Conservation (phyloP, 2,888 invertebrate species). For the Epicampocera succincta region DNA sequence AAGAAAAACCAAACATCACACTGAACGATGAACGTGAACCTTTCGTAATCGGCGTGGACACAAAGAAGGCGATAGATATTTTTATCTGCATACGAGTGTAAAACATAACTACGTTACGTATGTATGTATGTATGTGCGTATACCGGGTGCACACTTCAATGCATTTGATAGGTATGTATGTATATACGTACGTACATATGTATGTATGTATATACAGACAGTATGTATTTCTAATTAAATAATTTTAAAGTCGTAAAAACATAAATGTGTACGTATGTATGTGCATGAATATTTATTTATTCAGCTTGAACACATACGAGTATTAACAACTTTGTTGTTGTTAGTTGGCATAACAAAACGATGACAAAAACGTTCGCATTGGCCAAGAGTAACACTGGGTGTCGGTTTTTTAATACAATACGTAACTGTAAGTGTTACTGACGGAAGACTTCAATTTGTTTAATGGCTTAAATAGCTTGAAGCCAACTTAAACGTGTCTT, state of each 20-base stretch:
- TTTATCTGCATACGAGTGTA: constrained; percentile 13
- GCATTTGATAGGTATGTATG: too few species aligned
- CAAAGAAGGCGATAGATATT: constrained; percentile 5
- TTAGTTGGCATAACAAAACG: constrained; percentile 3
- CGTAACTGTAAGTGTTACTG: background rate
- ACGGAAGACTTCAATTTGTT: constrained; percentile 59
- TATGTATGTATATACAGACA: too few species aligned
- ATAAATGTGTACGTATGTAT: background rate
- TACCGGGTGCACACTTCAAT: too few species aligned
- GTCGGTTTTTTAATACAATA: constrained; percentile 8
- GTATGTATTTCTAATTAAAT: constrained; percentile 1
- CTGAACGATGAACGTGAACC: constrained; percentile 44
- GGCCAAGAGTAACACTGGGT: constrained; percentile 11
- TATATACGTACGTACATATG: too few species aligned
- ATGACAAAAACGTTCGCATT: background rate
- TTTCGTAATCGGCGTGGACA: constrained; percentile 37
- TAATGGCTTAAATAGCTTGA: constrained; percentile 31
- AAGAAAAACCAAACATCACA: constrained; percentile 29
- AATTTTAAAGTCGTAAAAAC: constrained; percentile 2
- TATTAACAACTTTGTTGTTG: background rate
- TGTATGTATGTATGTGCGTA: too few species aligned
- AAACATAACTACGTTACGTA: too few species aligned
- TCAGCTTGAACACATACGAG: constrained; percentile 23
- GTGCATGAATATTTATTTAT: background rate
- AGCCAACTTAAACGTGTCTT: background rate